These are phyloP conservation scores for Hemicrepidius hirtus DNA, from an alignment of 2,888 invertebrate species.

Conservation along the genomic window DNA sequence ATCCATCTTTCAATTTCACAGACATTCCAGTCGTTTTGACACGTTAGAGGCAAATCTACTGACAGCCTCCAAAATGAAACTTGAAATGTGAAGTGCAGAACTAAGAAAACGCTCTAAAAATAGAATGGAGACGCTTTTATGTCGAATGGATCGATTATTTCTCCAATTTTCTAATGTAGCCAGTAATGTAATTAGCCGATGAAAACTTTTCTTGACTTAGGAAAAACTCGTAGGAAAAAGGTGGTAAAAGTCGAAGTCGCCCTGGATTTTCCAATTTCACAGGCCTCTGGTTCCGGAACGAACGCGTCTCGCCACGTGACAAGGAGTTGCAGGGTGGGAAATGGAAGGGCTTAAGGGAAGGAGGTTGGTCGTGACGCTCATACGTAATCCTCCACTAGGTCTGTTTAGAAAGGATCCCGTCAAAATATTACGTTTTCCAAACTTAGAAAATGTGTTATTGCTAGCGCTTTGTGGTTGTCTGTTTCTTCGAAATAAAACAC, in stretches of 20 bases:
- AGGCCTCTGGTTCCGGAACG: slow-evolving; percentile 69
- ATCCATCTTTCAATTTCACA: slow-evolving; percentile 46
- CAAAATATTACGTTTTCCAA: slow-evolving; percentile 64
- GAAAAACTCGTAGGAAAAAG: slow-evolving; percentile 53
- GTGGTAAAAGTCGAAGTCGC: slow-evolving; percentile 68
- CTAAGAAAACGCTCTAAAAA: slow-evolving; percentile 21
- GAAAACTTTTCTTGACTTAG: slow-evolving; percentile 54
- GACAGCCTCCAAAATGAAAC: slow-evolving; percentile 46
- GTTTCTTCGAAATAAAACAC: slow-evolving; percentile 50
- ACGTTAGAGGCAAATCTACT: slow-evolving; percentile 39
- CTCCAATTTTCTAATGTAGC: slow-evolving; percentile 42
- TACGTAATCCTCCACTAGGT: slow-evolving; percentile 61
- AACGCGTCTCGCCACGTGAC: slow-evolving; percentile 67
- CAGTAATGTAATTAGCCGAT: slow-evolving; percentile 48
- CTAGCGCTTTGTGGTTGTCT: slow-evolving; percentile 56
- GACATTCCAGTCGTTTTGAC: slow-evolving; percentile 40
- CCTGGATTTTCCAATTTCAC: slow-evolving; percentile 72
- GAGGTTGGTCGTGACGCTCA: slow-evolving; percentile 60
- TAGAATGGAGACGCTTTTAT: slow-evolving; percentile 21
- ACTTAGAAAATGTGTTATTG: slow-evolving; percentile 59
- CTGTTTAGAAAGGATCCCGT: slow-evolving; percentile 65
- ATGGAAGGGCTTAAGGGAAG: slow-evolving; percentile 49
- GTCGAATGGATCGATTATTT: slow-evolving; percentile 40
- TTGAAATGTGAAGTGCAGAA: slow-evolving; percentile 37
- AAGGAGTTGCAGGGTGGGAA: slow-evolving; percentile 54